phyloP scores from a whole-genome alignment of 1,140 invertebrate species.

The Drosophila bocqueti region DNA sequence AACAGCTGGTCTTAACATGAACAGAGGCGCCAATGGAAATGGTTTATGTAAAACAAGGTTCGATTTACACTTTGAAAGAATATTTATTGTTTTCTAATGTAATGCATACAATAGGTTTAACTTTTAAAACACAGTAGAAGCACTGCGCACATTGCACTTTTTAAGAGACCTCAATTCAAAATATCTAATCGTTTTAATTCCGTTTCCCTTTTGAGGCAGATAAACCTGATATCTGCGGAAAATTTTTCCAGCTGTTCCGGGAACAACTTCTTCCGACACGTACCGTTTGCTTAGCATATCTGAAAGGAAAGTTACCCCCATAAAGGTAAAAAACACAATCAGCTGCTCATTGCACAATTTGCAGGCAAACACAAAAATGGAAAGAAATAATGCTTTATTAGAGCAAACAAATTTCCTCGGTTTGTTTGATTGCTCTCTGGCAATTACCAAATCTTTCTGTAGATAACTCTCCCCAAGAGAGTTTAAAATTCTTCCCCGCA shows the following conservation, averaged over 20 bases:
- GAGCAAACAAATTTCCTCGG: slow-evolving; percentile 35
- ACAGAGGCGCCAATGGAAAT: slow-evolving; percentile 45
- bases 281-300: slow-evolving; percentile 50
- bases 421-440: slow-evolving; percentile 20
- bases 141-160: neutral
- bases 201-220: neutral
- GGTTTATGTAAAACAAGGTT: slow-evolving; percentile 2
- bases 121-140: neutral
- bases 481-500: slow-evolving; percentile 56
- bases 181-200: slow-evolving; percentile 8
- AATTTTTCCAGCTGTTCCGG: slow-evolving; percentile 63
- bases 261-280: slow-evolving; percentile 42
- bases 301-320: slow-evolving; percentile 18
- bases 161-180: too few relatives aligned
- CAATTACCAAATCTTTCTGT: slow-evolving; percentile 55
- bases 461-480: slow-evolving; percentile 59
- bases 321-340: slow-evolving; percentile 35
- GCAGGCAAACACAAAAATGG: slow-evolving; percentile 55
- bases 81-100: neutral
- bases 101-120: neutral
- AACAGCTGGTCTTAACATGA: slow-evolving; percentile 47
- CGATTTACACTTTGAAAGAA: neutral
- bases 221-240: slow-evolving; percentile 5
- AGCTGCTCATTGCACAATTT: slow-evolving; percentile 68
- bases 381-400: slow-evolving; percentile 9